Conservation (phyloP, 64 coral and sea anemone species). For the Montipora efflorescens region DNA sequence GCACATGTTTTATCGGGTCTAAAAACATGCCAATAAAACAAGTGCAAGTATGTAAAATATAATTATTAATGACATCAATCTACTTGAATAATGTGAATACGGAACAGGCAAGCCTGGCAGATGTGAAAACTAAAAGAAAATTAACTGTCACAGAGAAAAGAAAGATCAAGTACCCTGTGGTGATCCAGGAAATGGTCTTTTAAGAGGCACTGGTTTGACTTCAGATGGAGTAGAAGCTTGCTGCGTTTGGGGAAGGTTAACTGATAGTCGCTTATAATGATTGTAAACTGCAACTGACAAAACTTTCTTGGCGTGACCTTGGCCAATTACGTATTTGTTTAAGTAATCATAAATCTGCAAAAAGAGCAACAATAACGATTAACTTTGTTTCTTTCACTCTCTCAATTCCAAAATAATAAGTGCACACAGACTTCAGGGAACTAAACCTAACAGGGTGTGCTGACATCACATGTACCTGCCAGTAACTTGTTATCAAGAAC, state of each 20-base stretch:
- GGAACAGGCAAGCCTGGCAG: no score
- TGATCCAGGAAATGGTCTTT: conserved; percentile 75
- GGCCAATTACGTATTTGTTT: conserved; percentile 96
- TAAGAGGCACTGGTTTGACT: conserved; percentile 80
- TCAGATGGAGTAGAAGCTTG: conserved; percentile 70
- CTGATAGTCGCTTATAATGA: conserved; percentile 95
- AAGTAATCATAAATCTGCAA: conserved; percentile 94
- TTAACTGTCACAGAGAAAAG: not conserved
- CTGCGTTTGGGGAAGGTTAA: conserved; percentile 74
- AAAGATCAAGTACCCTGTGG: conserved; percentile 60
- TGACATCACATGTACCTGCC: no score
- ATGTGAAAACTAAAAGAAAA: not conserved
- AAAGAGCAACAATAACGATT: not conserved
- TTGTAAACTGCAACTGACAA: conserved; percentile 96
- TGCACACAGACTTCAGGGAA: no score
- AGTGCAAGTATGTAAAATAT: no score
- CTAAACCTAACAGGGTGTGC: no score
- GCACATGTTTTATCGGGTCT: no score
- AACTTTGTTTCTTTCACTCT: not conserved
- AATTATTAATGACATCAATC: no score
- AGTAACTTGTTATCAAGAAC: no score
- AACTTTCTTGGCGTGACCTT: conserved; percentile 96
- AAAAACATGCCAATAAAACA: no score
- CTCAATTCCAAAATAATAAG: no score
- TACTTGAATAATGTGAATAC: no score